Percentiles rank a stretch among this genome's conserved stretches.
These are phyloP conservation scores for Pteronura brasiliensis DNA, from an alignment of 2,113 vertebrate species.

Conservation along the genomic window DNA sequence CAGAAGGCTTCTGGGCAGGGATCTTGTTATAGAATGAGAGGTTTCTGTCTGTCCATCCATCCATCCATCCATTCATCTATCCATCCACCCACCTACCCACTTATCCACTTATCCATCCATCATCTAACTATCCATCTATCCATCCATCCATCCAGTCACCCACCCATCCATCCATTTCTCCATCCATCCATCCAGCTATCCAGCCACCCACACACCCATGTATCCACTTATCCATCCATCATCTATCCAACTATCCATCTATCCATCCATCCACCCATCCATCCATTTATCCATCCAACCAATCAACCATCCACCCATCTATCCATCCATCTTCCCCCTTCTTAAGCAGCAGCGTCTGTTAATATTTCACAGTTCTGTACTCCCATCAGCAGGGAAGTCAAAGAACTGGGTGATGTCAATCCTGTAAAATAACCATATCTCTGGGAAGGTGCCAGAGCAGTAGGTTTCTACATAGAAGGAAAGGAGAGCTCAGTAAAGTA, in stretches of 20 bases:
- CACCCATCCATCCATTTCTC: not conserved
- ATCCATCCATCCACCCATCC: not conserved
- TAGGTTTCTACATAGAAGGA: not conserved
- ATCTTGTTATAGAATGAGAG: not conserved
- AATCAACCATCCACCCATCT: fast-evolving
- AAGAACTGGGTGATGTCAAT: not conserved
- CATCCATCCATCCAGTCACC: fast-evolving
- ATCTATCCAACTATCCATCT: not conserved
- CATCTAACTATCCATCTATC: not conserved
- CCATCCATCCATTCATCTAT: not conserved
- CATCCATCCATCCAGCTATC: not conserved
- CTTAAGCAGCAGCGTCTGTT: not conserved
- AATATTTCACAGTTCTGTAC: not conserved
- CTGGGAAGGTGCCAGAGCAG: not conserved
- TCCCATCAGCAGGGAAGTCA: not conserved
- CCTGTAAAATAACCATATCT: not conserved
- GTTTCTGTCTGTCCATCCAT: not conserved
- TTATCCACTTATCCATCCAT: not conserved
- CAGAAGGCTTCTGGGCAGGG: not conserved
- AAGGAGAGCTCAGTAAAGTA: not conserved
- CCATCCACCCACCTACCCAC: not conserved
- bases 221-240: not conserved
- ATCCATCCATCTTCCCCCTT: not conserved
- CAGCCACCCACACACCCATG: not conserved
- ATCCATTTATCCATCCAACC: not conserved